Evolutionary conservation across 1,140 invertebrate species (phyloP).

Genomic region (Wasmannia auropunctata): DNA sequence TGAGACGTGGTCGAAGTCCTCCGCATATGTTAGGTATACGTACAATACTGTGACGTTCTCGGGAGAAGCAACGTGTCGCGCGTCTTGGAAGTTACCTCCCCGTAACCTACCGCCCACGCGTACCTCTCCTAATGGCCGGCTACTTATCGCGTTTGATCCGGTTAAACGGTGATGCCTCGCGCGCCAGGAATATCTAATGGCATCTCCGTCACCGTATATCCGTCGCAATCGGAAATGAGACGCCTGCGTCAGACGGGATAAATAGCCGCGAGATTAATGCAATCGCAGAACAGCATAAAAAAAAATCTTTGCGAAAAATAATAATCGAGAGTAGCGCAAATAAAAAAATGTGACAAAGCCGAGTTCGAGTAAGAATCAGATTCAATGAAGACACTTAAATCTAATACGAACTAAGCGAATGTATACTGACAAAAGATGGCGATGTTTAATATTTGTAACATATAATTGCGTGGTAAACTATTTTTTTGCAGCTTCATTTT

Average conservation of each 20-base stretch:
- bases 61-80: neutral
- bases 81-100: neutral
- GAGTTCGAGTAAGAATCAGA: neutral
- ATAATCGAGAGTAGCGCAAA: neutral
- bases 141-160: slow-evolving; percentile 68
- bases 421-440: too few species aligned
- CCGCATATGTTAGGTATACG: neutral
- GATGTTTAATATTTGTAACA: too few species aligned
- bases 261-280: neutral
- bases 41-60: neutral
- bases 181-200: slow-evolving; percentile 57
- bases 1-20: slow-evolving; percentile 6
- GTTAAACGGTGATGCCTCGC: slow-evolving; percentile 53
- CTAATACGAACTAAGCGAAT: neutral
- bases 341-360: neutral
- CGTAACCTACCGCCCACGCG: neutral
- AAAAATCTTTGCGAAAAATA: neutral
- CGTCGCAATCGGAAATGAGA: slow-evolving; percentile 9
- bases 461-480: too few species aligned
- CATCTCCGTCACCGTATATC: neutral
- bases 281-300: neutral
- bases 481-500: too few species aligned
- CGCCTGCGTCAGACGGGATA: neutral
- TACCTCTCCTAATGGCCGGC: slow-evolving; percentile 48
- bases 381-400: neutral